These are phyloP conservation scores for Thalpophila matura DNA, from an alignment of 2,888 invertebrate species.

Conservation along the genomic window DNA sequence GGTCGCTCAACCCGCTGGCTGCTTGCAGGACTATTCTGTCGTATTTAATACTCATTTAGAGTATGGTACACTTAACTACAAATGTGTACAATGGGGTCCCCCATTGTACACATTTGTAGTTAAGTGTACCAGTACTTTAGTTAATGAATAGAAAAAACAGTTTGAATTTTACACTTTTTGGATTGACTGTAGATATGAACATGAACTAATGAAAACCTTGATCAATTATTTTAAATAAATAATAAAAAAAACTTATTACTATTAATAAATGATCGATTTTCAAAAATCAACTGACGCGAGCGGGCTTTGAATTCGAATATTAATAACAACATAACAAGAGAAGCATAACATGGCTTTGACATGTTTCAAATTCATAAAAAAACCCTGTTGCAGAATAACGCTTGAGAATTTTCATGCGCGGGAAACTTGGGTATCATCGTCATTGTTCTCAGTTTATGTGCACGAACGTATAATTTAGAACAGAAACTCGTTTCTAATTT, in stretches of 20 bases:
- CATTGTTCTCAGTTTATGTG: constrained; percentile 67
- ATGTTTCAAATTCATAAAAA: too few relatives aligned
- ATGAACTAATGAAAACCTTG: background rate
- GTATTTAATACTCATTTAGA: constrained; percentile 39
- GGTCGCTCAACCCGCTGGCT: constrained; percentile 69
- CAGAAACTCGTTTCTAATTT: constrained; percentile 37
- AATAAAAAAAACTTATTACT: too few relatives aligned
- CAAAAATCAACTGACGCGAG: too few relatives aligned
- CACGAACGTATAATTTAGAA: constrained; percentile 49
- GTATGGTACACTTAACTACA: too few relatives aligned
- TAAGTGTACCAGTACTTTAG: constrained; percentile 18
- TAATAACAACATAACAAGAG: too few relatives aligned
- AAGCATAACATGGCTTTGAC: too few relatives aligned
- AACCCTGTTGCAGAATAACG: constrained; percentile 49
- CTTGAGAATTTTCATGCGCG: constrained; percentile 51
- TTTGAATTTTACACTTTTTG: constrained; percentile 8
- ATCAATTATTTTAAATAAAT: too few relatives aligned
- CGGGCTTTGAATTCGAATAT: too few relatives aligned
- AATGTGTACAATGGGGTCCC: too few relatives aligned
- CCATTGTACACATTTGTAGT: constrained; percentile 17
- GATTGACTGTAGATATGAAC: background rate
- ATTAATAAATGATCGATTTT: too few relatives aligned
- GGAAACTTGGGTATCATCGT: constrained; percentile 49
- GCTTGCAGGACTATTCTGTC: constrained; percentile 57
- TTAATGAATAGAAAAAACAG: constrained; percentile 28